These are phyloP conservation scores for Gopherus flavomarginatus DNA, from an alignment of 2,113 vertebrate species.

Conservation along the genomic window DNA sequence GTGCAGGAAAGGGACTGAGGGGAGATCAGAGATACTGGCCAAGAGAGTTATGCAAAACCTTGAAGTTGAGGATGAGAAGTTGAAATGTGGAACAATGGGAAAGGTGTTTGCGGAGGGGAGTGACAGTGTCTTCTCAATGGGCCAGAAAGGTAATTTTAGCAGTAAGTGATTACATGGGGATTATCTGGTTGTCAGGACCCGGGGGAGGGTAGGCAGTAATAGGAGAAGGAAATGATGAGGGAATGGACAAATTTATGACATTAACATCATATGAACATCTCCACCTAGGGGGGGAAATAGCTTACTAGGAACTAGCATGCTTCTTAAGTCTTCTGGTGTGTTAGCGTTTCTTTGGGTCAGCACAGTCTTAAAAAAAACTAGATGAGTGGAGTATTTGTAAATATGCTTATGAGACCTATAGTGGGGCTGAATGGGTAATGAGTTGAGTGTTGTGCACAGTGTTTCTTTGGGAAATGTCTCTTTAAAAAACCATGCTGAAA, in stretches of 20 bases:
- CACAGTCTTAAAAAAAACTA: not conserved
- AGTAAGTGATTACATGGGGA: not conserved
- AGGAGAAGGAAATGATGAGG: not conserved
- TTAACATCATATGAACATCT: not conserved
- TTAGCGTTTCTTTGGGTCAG: not conserved
- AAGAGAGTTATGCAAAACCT: not conserved
- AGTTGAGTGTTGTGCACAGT: constrained; percentile 6
- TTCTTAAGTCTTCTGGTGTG: not conserved
- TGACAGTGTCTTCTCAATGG: not conserved
- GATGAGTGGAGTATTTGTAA: not conserved
- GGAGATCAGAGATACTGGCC: not conserved
- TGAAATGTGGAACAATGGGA: not conserved
- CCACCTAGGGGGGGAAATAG: not conserved
- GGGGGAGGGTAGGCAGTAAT: not conserved
- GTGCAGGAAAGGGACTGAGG: not conserved
- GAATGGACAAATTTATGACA: not conserved
- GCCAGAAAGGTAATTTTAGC: not conserved
- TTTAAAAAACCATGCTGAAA: constrained; percentile 45
- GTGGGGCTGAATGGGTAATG: not conserved
- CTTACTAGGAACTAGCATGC: not conserved
- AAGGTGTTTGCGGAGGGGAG: not conserved
- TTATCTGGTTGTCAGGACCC: not conserved
- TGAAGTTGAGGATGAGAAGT: not conserved
- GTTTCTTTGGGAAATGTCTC: constrained; percentile 44
- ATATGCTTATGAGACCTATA: not conserved